These are phyloP conservation scores for Paralvinella palmiformis DNA, from an alignment of 1,140 invertebrate species.

Conservation along the genomic window DNA sequence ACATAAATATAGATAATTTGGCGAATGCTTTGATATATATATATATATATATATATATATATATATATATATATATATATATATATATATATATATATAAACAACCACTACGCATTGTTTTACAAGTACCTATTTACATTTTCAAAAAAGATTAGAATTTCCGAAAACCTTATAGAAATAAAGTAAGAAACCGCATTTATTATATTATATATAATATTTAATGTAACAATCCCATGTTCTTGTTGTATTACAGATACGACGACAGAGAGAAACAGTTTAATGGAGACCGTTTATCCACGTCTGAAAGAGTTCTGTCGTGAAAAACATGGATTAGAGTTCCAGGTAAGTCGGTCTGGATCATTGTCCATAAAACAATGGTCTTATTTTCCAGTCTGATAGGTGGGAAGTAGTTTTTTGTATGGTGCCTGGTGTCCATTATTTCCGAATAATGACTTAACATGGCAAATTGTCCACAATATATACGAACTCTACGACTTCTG, in stretches of 20 bases:
- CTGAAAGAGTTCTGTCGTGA: slow-evolving; percentile 96
- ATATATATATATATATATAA: neutral
- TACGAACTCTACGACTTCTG: neutral
- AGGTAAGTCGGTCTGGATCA: slow-evolving; percentile 62
- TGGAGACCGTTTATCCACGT: slow-evolving; percentile 96
- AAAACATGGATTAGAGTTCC: slow-evolving; percentile 97
- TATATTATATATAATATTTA: neutral
- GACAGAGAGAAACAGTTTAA: slow-evolving; percentile 93
- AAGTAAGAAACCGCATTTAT: neutral
- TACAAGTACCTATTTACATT: neutral
- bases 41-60: too few species aligned
- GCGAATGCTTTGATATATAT: too few species aligned
- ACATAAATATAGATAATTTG: too few species aligned
- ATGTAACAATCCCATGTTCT: too few species aligned
- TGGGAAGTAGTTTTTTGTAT: neutral
- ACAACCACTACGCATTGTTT: neutral
- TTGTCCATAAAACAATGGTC: too few species aligned
- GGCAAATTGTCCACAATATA: neutral
- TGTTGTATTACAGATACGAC: slow-evolving; percentile 76
- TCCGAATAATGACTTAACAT: neutral
- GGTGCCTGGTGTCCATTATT: neutral
- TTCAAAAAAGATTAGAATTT: neutral
- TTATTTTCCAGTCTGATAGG: neutral
- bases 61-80: neutral
- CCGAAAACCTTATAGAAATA: neutral